Conservation (phyloP, 2,113 vertebrate genomes). For the Semicossyphus pulcher region DNA sequence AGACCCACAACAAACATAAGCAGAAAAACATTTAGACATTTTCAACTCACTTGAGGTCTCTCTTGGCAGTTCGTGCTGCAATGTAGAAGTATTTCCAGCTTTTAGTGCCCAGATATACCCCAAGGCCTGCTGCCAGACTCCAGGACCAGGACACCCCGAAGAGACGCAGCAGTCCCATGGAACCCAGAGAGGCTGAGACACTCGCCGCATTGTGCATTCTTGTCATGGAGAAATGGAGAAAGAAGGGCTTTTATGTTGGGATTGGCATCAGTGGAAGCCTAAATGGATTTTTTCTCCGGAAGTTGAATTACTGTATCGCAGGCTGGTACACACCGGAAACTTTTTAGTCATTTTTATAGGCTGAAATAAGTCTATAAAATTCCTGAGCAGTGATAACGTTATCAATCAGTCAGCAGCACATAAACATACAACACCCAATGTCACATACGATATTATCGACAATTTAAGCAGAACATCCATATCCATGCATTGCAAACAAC, state of each 20-base stretch:
- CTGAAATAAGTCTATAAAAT: neutral
- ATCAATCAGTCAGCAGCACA: neutral
- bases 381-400: neutral
- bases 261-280: constrained; percentile 9
- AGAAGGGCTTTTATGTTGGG: constrained; percentile 24
- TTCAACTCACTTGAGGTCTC: constrained; percentile 89
- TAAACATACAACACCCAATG: neutral
- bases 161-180: constrained; percentile 84
- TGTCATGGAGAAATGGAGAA: constrained; percentile 42
- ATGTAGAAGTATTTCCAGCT: constrained; percentile 92
- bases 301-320: constrained; percentile 1
- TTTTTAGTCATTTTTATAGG: neutral
- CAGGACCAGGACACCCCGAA: constrained; percentile 90
- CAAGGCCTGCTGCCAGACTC: constrained; percentile 87
- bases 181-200: constrained; percentile 82
- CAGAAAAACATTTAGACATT: neutral
- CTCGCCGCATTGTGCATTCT: constrained; percentile 84
- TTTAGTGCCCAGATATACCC: constrained; percentile 87
- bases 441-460: neutral
- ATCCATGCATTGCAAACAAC: constrained; percentile 6
- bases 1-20: neutral
- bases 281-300: neutral
- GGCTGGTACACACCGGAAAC: constrained; percentile 2
- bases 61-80: constrained; percentile 84
- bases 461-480: neutral